These are phyloP conservation scores for Coregonus ussuriensis DNA, from an alignment of 2,797 vertebrate genomes.

Conservation along the genomic window DNA sequence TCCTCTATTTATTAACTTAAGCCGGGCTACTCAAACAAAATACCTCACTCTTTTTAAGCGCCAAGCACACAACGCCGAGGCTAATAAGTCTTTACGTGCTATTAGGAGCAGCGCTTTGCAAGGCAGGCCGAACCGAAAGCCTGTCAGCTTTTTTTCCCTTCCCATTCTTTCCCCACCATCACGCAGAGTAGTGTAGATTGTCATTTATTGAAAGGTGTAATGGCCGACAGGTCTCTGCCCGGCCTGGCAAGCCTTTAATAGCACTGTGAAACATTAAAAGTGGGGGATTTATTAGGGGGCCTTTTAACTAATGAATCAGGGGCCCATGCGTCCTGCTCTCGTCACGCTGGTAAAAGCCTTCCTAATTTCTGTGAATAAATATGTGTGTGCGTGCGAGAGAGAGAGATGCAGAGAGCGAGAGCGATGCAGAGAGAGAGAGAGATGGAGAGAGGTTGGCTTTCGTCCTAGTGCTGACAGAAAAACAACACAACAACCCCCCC, in stretches of 20 bases:
- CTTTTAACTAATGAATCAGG: slow-evolving; percentile 74
- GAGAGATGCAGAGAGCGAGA: too few species aligned
- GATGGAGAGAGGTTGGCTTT: too few species aligned
- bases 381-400: slow-evolving; percentile 29
- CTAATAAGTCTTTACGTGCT: slow-evolving; percentile 78
- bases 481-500: neutral
- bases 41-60: slow-evolving; percentile 69
- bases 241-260: slow-evolving; percentile 65
- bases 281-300: slow-evolving; percentile 55
- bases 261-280: slow-evolving; percentile 73
- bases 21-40: slow-evolving; percentile 72
- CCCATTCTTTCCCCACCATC: neutral
- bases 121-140: slow-evolving; percentile 56
- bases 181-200: slow-evolving; percentile 59
- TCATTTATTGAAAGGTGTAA: slow-evolving; percentile 79
- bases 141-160: slow-evolving; percentile 36
- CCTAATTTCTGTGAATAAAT: slow-evolving; percentile 72
- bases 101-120: slow-evolving; percentile 66
- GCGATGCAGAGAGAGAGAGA: too few species aligned
- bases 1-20: slow-evolving; percentile 76
- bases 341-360: slow-evolving; percentile 71
- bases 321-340: slow-evolving; percentile 28
- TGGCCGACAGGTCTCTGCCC: slow-evolving; percentile 59
- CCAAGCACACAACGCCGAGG: slow-evolving; percentile 45
- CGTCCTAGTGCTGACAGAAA: slow-evolving; percentile 22